Evolutionary conservation across 2,888 invertebrate genomes (phyloP), one percentile per base, ranked within the genome.

Genomic region (Trissolcus japonicus): DNA sequence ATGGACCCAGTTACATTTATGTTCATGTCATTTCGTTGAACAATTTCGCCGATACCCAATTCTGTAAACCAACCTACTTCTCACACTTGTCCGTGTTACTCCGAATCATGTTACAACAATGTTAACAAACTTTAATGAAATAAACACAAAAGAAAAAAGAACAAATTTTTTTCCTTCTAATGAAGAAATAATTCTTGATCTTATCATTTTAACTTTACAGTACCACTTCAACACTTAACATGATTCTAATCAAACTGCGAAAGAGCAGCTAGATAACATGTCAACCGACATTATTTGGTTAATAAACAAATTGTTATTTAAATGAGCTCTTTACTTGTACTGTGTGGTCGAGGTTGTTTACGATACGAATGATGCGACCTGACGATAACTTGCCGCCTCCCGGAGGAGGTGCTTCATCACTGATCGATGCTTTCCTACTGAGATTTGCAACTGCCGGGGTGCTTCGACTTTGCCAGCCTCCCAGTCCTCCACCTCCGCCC

Each of bases 271-370:
- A 35, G 35, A 35, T 35, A 35, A 35, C 35, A 35, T 35, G 35
- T 35, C 35, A 35, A 35, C 9, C 11, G 35, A 35, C 35, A 35
- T 7, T 35, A 35, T 35, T 9, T 35, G 9, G 9, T 48, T 48
- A 16, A 17, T 14, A 17, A 16, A 17, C 48, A 35, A 35, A 35
- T 35, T 35, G 35, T 35, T 35, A 35, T 7, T 35, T 35, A 35
- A 35, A 35, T 35, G 35, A 14, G 16, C 46, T 0, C 14, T 79
- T 89, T 89, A 95, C 96, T 93, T 96, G 96, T 83, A 96, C 95
- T 46, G 96, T 94, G 88, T 97, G 96, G 89, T 97, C 95, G 92
- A 95, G 94, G 89, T 97, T 97, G 90, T 98, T 98, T 87, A 98
- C 95, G 87, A 98, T 96, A 82, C 97, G 92, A 87, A 98, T 96